phyloP scores from a whole-genome alignment of 2,797 vertebrate genomes.

The Lagorchestes hirsutus region DNA sequence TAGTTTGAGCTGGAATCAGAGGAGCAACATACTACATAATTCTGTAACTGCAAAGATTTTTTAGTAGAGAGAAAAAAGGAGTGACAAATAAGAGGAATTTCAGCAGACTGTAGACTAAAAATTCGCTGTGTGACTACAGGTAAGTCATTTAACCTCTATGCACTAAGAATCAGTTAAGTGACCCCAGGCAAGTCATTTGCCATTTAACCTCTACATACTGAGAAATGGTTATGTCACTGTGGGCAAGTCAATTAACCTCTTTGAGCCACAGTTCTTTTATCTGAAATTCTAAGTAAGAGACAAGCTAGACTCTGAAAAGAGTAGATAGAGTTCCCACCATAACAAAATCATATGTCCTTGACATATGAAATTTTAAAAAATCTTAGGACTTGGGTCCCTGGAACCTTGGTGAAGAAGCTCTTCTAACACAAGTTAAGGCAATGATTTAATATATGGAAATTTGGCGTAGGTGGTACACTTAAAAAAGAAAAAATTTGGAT shows the following conservation, averaged over 20 bases:
- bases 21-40: background rate
- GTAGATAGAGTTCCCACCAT: background rate
- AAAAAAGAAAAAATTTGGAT: background rate
- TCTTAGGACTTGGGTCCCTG: background rate
- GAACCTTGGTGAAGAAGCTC: constrained; percentile 35
- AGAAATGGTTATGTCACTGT: too few species aligned
- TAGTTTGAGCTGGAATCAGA: background rate
- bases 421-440: constrained; percentile 5
- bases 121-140: too few species aligned
- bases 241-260: too few species aligned
- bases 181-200: too few species aligned
- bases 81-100: background rate
- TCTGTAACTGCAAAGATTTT: background rate
- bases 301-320: constrained; percentile 42
- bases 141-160: too few species aligned
- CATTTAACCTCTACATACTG: too few species aligned
- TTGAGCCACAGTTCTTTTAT: background rate
- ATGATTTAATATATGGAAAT: constrained; percentile 10
- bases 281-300: background rate
- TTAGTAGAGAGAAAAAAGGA: background rate
- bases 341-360: background rate
- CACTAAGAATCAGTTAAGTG: too few species aligned
- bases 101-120: too few species aligned
- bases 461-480: background rate
- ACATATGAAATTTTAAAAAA: constrained; percentile 19